Evolutionary conservation across 2,888 invertebrate species (phyloP), one percentile per base, ranked within the genome.

Genomic region (Itoplectis maculator): DNA sequence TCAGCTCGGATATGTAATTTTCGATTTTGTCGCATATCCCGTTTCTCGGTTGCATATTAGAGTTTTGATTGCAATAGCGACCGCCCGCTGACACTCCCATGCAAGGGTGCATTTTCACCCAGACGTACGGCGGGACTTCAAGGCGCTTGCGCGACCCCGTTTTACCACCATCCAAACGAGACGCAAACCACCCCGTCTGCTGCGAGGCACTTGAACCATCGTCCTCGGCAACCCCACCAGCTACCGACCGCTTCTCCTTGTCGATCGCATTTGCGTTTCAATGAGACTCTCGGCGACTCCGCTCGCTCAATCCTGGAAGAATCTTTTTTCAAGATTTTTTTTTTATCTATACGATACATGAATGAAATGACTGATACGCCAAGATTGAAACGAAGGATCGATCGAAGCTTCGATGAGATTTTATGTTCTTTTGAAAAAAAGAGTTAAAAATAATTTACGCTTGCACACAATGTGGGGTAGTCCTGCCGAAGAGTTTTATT

Each of bases 11-110:
- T 90, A 96, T 94, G 92, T 95, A 95, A 89, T 93, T 93, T 90
- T 95, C 95, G 86, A 95, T 93, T 94, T 95, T 95, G 91, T 95
- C 95, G 93, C 95, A 95, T 91, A 95, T 94, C 91, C 94, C 95
- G 79, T 88, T 91, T 83, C 89, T 88, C 76, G 91, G 89, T 87
- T 91, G 91, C 90, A 91, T 91, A 84, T 87, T 88, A 75, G 87
- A 83, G 86, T 89, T 92, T 88, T 89, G 89, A 86, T 87, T 87
- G 80, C 87, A 88, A 87, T 88, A 90, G 86, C 90, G 91, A 85
- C 89, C 89, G 87, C 88, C 88, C 86, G 88, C 86, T 88, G 91
- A 90, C 90, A 92, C 91, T 90, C 91, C 91, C 91, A 90, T 90
- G 90, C 90, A 90, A 89, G 90, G 90, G 89, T 90, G 91, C 91